These are phyloP conservation scores for Endotricha flammealis DNA, from an alignment of 2,888 invertebrate genomes.

Conservation along the genomic window DNA sequence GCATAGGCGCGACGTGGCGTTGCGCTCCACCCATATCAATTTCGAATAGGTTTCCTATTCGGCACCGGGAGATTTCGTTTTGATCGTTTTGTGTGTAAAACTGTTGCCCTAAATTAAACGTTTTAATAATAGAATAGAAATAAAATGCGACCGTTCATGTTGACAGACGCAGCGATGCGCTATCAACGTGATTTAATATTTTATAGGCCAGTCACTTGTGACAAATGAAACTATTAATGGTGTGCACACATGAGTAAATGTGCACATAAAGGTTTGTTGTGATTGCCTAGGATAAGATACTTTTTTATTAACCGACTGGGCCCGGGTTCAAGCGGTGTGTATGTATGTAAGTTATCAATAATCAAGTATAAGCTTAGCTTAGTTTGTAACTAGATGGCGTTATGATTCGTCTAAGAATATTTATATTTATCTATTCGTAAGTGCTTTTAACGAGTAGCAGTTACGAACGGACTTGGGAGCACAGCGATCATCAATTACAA, in stretches of 20 bases:
- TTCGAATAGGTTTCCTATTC: slow-evolving; percentile 76
- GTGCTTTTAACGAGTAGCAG: background rate
- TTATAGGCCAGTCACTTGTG: slow-evolving; percentile 49
- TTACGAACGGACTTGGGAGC: background rate
- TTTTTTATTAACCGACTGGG: too few relatives aligned
- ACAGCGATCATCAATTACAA: slow-evolving; percentile 51
- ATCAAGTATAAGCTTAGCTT: too few relatives aligned
- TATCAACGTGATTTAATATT: slow-evolving; percentile 49
- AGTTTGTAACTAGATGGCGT: too few relatives aligned
- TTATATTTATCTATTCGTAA: too few relatives aligned
- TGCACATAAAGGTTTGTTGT: too few relatives aligned
- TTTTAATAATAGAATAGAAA: slow-evolving; percentile 75
- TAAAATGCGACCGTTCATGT: slow-evolving; percentile 52
- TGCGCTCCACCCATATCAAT: slow-evolving; percentile 77
- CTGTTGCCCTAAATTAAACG: slow-evolving; percentile 76
- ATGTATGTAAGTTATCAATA: too few relatives aligned
- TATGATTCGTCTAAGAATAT: too few relatives aligned
- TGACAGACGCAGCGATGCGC: slow-evolving; percentile 47
- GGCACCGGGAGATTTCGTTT: slow-evolving; percentile 69
- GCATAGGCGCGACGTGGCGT: slow-evolving; percentile 66
- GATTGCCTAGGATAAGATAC: too few relatives aligned
- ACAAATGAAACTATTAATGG: slow-evolving; percentile 41
- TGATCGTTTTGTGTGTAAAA: slow-evolving; percentile 75
- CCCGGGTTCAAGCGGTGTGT: too few relatives aligned
- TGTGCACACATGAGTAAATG: slow-evolving; percentile 1